A percentile compares a stretch with the other conserved stretches of the same genome.
Conservation (phyloP, 2,113 vertebrate genomes). For the Sander vitreus region DNA sequence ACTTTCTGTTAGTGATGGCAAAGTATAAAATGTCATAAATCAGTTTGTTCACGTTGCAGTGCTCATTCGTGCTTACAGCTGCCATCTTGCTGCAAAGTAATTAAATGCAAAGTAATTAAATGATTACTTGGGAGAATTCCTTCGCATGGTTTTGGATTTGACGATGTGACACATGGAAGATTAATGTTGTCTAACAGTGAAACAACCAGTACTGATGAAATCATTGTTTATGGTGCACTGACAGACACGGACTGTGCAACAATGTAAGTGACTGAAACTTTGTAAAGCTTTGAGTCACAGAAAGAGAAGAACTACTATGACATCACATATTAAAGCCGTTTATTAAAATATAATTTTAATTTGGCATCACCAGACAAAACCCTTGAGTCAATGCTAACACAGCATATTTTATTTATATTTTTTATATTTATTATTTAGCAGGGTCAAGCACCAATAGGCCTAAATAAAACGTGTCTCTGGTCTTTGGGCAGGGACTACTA, state of each 20-base stretch:
- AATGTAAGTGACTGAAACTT: conserved; percentile 2
- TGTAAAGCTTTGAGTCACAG: not conserved
- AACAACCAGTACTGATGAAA: conserved; percentile 27
- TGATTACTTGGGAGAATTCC: conserved; percentile 59
- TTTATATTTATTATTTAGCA: not conserved
- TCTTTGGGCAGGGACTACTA: not conserved
- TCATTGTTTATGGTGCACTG: conserved; percentile 22
- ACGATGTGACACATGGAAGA: conserved; percentile 50
- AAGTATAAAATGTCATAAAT: conserved; percentile 46
- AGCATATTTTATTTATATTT: not conserved
- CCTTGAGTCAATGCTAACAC: not conserved
- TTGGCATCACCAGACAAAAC: not conserved
- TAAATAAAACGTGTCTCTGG: too few species aligned
- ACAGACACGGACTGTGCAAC: conserved; percentile 15
- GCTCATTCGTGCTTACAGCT: conserved; percentile 52
- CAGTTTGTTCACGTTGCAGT: conserved; percentile 30
- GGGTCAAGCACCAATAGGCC: too few species aligned
- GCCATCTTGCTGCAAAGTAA: conserved; percentile 57
- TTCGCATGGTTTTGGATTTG: conserved; percentile 56
- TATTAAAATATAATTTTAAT: not conserved
- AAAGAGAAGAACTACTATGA: not conserved
- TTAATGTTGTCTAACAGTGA: conserved; percentile 46
- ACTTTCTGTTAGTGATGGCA: conserved; percentile 17
- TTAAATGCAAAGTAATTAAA: conserved; percentile 71
- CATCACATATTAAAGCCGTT: not conserved